These are phyloP conservation scores for Oncorhynchus tshawytscha DNA, from an alignment of 2,113 vertebrate species.

Conservation along the genomic window DNA sequence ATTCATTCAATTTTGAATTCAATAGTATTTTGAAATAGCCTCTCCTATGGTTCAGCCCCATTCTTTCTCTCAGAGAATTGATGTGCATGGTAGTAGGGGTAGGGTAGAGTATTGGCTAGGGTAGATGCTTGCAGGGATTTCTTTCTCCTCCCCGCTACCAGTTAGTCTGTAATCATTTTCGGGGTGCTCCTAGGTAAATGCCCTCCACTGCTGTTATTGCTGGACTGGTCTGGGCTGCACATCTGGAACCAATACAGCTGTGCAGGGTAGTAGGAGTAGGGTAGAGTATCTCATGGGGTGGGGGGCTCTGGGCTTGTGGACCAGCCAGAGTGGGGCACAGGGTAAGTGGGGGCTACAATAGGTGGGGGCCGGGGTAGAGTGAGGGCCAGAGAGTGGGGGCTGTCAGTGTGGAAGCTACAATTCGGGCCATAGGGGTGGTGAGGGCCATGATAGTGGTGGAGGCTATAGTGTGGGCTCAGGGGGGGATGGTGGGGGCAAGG, in stretches of 20 bases:
- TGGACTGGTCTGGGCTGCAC: conserved; percentile 40
- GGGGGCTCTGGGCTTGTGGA: conserved; percentile 61
- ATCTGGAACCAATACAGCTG: conserved; percentile 79
- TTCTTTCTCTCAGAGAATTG: not conserved
- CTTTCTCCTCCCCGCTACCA: not conserved
- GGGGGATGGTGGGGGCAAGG: too few species aligned
- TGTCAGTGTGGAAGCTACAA: too few species aligned
- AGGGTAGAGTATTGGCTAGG: too few species aligned
- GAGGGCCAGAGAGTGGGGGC: too few species aligned
- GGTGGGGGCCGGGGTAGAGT: conserved; percentile 28
- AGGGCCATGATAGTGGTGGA: too few species aligned
- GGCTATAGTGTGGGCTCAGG: too few species aligned
- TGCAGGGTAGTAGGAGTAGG: conserved; percentile 47
- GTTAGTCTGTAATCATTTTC: conserved; percentile 50
- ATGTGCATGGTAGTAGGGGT: not conserved
- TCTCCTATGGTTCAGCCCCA: not conserved
- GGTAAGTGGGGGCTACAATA: conserved; percentile 32
- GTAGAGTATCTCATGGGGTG: conserved; percentile 61
- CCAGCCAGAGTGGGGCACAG: conserved; percentile 27
- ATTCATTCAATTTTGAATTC: not conserved
- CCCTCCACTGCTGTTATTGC: conserved; percentile 22
- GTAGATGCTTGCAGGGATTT: not conserved
- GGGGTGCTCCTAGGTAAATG: conserved; percentile 68
- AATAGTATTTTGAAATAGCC: not conserved
- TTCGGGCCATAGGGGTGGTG: too few species aligned